A percentile compares a stretch with the other conserved stretches of the same genome.
Evolutionary conservation across 2,888 invertebrate genomes (phyloP).

Genomic region (Erebia palarica): DNA sequence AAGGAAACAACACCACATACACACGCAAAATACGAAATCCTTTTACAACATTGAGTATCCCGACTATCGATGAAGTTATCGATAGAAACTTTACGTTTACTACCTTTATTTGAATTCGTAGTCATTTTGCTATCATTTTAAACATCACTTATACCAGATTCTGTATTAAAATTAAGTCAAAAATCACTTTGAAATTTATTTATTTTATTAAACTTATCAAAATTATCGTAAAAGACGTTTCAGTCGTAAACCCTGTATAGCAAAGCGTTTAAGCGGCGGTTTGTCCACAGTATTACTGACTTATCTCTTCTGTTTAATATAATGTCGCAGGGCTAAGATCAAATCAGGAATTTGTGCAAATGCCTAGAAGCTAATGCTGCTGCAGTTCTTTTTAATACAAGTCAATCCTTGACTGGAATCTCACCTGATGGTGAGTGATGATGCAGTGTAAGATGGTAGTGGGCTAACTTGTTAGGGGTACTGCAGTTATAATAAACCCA

Average conservation of each 20-base stretch:
- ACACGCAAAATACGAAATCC: conserved; percentile 65
- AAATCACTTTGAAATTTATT: conserved; percentile 1
- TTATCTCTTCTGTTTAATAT: conserved; percentile 52
- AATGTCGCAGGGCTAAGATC: neutral
- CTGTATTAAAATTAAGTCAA: conserved; percentile 1
- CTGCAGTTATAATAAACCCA: too few species aligned
- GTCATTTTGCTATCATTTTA: conserved; percentile 24
- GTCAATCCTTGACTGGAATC: too few species aligned
- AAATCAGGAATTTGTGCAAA: neutral
- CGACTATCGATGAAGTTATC: conserved; percentile 18
- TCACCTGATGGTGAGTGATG: too few species aligned
- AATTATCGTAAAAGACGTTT: neutral
- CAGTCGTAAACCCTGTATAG: conserved; percentile 9
- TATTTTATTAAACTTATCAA: neutral
- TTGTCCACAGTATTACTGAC: conserved; percentile 41
- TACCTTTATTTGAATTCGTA: conserved; percentile 17
- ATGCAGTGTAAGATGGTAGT: too few species aligned
- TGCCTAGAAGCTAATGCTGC: neutral
- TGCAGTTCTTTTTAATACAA: too few species aligned
- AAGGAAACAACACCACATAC: conserved; percentile 65
- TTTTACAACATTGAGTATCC: conserved; percentile 56
- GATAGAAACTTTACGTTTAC: conserved; percentile 14
- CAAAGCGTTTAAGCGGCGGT: conserved; percentile 30
- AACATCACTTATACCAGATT: conserved; percentile 18
- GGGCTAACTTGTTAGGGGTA: too few species aligned